phyloP scores from a whole-genome alignment of 2,113 vertebrate species.

The Paraplagusia blochii region DNA sequence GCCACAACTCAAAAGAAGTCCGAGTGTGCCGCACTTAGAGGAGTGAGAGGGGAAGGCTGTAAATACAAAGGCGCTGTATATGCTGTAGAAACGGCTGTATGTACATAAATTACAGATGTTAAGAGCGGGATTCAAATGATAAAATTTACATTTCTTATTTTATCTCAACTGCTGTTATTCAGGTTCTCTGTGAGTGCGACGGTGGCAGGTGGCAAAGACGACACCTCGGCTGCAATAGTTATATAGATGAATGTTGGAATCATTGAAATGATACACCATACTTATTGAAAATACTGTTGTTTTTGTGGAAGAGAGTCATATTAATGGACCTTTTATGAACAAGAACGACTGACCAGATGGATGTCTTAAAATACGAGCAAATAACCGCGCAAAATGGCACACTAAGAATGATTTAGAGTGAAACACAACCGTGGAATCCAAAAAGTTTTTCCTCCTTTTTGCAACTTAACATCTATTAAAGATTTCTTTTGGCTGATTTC shows the following conservation, averaged over 20 bases:
- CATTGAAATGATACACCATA: too few relatives aligned
- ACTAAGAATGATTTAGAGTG: slow-evolving; percentile 13
- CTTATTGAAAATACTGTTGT: neutral
- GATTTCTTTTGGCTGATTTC: slow-evolving; percentile 27
- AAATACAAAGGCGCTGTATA: slow-evolving; percentile 2
- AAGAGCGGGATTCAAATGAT: too few relatives aligned
- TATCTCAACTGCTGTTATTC: too few relatives aligned
- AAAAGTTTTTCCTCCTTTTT: slow-evolving; percentile 36
- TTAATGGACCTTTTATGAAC: slow-evolving; percentile 29
- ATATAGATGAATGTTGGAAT: too few relatives aligned
- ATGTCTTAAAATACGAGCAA: slow-evolving; percentile 44
- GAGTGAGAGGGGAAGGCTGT: slow-evolving; percentile 8
- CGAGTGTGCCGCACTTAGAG: slow-evolving; percentile 16
- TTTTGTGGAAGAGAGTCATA: neutral
- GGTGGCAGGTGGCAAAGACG: too few relatives aligned
- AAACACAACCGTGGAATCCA: slow-evolving; percentile 35
- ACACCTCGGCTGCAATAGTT: too few relatives aligned
- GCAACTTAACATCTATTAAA: slow-evolving; percentile 5
- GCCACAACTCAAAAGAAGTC: slow-evolving; percentile 18
- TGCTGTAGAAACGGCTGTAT: neutral
- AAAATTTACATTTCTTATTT: too few relatives aligned
- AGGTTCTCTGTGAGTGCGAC: too few relatives aligned
- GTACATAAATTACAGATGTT: too few relatives aligned
- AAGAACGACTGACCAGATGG: slow-evolving; percentile 59
- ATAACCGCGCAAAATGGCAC: slow-evolving; percentile 34